Percentiles rank a stretch among this genome's conserved stretches.
phyloP scores from a whole-genome alignment of 2,113 vertebrate species.

The Prietella phreatophila region DNA sequence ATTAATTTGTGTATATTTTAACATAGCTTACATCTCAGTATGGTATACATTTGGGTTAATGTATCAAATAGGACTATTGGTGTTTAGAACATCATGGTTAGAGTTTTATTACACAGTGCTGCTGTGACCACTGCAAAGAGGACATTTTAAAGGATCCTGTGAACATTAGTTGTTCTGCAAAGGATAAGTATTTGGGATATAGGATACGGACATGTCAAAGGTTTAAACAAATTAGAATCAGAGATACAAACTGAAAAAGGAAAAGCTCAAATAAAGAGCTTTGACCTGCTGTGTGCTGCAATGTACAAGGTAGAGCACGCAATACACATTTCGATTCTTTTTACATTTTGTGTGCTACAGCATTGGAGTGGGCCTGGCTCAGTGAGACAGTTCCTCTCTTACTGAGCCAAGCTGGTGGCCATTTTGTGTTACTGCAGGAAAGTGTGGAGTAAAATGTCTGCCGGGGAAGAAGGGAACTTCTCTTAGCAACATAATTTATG shows the following conservation, averaged over 20 bases:
- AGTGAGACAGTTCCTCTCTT: not conserved
- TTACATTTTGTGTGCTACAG: not conserved
- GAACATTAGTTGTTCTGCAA: not conserved
- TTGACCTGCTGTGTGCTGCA: not conserved
- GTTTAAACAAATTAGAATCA: not conserved
- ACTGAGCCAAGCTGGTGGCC: conserved; percentile 19
- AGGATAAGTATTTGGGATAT: not conserved
- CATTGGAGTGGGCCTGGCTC: not conserved
- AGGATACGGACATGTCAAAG: not conserved
- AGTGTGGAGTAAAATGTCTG: conserved; percentile 16
- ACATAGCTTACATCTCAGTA: not conserved
- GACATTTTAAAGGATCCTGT: not conserved
- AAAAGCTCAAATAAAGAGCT: not conserved
- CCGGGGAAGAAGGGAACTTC: not conserved
- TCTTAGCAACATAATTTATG: not conserved
- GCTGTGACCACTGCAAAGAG: not conserved
- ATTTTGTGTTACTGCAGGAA: conserved; percentile 49
- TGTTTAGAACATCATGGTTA: not conserved
- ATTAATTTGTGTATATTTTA: not conserved
- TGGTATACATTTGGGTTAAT: not conserved
- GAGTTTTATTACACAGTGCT: not conserved
- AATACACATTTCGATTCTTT: not conserved
- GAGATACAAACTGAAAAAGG: not conserved
- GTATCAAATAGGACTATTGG: not conserved
- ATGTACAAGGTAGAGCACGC: not conserved